phyloP scores from a whole-genome alignment of 1,140 invertebrate species.

The Zaprionus africanus region DNA sequence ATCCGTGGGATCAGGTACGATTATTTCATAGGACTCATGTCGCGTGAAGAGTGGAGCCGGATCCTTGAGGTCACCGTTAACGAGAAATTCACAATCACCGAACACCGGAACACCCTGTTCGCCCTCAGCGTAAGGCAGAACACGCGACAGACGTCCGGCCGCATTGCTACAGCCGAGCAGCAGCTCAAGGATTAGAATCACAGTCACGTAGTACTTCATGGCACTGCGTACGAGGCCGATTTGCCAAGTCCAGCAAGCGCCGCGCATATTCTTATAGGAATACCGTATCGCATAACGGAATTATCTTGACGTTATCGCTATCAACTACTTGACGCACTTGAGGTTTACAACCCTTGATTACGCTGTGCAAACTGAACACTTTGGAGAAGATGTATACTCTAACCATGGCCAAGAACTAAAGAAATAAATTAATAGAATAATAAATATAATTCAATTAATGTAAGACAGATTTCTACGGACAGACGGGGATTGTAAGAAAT shows the following conservation, averaged over 20 bases:
- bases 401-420: background rate
- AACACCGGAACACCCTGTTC: constrained; percentile 57
- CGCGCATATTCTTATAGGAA: constrained; percentile 47
- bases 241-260: constrained; percentile 23
- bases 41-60: constrained; percentile 68
- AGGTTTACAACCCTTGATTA: constrained; percentile 38
- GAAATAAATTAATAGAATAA: background rate
- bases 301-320: constrained; percentile 31
- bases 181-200: constrained; percentile 53
- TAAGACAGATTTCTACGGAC: background rate
- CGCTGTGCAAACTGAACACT: background rate
- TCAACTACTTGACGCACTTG: constrained; percentile 1
- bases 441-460: background rate
- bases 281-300: constrained; percentile 19
- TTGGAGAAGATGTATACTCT: constrained; percentile 6
- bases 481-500: background rate
- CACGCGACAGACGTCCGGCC: constrained; percentile 33
- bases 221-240: constrained; percentile 18
- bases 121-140: constrained; percentile 54
- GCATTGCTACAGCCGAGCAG: constrained; percentile 34
- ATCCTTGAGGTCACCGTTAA: constrained; percentile 76
- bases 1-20: constrained; percentile 71
- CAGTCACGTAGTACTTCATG: constrained; percentile 55
- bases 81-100: constrained; percentile 72
- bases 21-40: constrained; percentile 58